These are phyloP conservation scores for Luidia sarsii DNA, from an alignment of 53 echinoderm and acorn worm species.

Conservation along the genomic window DNA sequence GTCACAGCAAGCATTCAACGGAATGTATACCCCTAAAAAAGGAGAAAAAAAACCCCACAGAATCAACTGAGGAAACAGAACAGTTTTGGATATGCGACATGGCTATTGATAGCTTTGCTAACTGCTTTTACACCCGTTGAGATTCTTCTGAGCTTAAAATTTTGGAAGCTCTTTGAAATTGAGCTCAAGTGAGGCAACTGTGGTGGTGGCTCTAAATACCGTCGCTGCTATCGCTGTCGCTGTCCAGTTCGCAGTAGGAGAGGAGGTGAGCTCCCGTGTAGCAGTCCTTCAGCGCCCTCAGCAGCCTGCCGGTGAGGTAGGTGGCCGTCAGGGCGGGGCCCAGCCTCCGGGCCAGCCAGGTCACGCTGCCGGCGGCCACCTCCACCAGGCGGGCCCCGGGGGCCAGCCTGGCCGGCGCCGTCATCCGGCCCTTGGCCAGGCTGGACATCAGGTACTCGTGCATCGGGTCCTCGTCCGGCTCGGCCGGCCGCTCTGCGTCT, in stretches of 20 bases:
- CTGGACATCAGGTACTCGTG: constrained; percentile 50
- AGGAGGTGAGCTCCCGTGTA: constrained; percentile 69
- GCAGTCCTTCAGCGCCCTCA: constrained; percentile 73
- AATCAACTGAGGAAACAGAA: too few relatives aligned
- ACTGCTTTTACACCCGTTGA: too few relatives aligned
- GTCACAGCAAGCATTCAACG: too few relatives aligned
- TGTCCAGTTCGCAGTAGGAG: constrained; percentile 60
- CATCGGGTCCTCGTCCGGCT: constrained; percentile 23
- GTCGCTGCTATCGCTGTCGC: constrained; percentile 64
- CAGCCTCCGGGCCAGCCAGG: constrained; percentile 81
- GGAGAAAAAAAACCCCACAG: too few relatives aligned
- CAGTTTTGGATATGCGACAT: too few relatives aligned
- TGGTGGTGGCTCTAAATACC: too few relatives aligned
- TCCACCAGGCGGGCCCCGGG: constrained; percentile 62
- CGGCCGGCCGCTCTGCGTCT: background rate
- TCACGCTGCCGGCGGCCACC: constrained; percentile 78
- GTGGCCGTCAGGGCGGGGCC: constrained; percentile 82
- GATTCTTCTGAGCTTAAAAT: too few relatives aligned
- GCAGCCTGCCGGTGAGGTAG: constrained; percentile 66
- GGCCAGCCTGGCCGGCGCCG: constrained; percentile 32
- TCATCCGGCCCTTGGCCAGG: constrained; percentile 34
- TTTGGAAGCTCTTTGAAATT: too few relatives aligned
- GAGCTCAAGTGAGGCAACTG: too few relatives aligned
- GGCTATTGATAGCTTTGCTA: too few relatives aligned
- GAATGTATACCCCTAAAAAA: too few relatives aligned